These are phyloP conservation scores for Sardinella longiceps DNA, from an alignment of 2,797 vertebrate genomes.

Conservation along the genomic window DNA sequence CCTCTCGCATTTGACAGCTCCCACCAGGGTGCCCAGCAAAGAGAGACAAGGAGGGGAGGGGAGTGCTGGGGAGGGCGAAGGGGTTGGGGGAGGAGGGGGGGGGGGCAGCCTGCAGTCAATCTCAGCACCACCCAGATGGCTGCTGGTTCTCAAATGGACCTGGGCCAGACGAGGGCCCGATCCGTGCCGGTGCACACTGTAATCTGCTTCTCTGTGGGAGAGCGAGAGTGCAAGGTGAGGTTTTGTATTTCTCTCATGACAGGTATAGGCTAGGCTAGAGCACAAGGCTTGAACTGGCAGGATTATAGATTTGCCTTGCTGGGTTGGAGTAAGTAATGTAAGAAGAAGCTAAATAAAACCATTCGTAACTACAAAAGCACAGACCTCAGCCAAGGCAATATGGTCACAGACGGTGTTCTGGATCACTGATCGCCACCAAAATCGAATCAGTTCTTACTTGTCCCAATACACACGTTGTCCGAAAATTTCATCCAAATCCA, in stretches of 20 bases:
- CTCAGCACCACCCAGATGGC: conserved; percentile 2
- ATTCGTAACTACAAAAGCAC: too few relatives aligned
- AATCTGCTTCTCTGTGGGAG: not conserved
- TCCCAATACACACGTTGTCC: too few relatives aligned
- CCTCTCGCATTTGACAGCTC: conserved; percentile 13
- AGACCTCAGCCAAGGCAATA: too few relatives aligned
- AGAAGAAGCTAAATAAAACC: too few relatives aligned
- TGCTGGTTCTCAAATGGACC: not conserved
- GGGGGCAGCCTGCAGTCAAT: conserved; percentile 2
- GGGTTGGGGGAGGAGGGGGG: not conserved
- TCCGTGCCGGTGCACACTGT: not conserved
- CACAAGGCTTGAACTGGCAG: not conserved
- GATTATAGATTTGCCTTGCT: not conserved
- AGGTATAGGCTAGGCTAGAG: too few relatives aligned
- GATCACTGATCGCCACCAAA: too few relatives aligned
- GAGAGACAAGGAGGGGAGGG: not conserved
- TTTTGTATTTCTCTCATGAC: not conserved
- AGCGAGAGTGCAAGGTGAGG: not conserved
- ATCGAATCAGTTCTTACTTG: too few relatives aligned
- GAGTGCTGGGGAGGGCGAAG: not conserved
- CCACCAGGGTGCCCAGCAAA: not conserved
- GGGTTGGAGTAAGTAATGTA: not conserved
- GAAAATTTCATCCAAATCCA: too few relatives aligned
- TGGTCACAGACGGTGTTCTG: too few relatives aligned
- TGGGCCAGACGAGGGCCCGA: not conserved